Conservation (phyloP, 2,888 invertebrate species). For the Coelogynopora nodosa region DNA sequence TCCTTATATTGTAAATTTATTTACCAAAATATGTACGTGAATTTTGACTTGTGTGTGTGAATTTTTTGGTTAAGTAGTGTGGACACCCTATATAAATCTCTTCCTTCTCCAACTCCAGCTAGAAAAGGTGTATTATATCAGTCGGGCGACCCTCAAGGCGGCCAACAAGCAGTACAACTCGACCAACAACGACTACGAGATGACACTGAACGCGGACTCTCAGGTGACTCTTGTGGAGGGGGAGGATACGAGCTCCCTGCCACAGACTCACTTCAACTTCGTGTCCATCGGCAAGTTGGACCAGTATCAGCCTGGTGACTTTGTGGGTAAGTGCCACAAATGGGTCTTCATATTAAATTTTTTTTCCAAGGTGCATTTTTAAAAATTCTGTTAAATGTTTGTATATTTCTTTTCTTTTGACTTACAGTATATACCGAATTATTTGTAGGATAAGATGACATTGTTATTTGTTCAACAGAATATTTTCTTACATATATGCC, state of each 20-base stretch:
- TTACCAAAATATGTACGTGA: too few species aligned
- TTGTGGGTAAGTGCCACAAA: constrained; percentile 75
- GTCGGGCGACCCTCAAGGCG: constrained; percentile 77
- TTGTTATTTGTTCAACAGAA: too few species aligned
- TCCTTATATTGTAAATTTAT: too few species aligned
- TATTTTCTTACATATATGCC: too few species aligned
- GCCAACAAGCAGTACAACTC: constrained; percentile 83
- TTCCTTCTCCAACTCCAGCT: background rate
- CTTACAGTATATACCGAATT: too few species aligned
- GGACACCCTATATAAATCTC: too few species aligned
- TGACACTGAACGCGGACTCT: constrained; percentile 78
- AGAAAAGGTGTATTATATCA: constrained; percentile 77
- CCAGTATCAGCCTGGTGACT: constrained; percentile 68
- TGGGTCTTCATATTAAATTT: constrained; percentile 24
- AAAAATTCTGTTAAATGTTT: too few species aligned
- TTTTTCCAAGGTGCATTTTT: constrained; percentile 1
- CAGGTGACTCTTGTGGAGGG: constrained; percentile 62
- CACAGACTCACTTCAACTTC: constrained; percentile 75
- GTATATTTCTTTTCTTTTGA: too few species aligned
- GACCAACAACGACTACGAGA: constrained; percentile 89
- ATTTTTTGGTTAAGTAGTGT: too few species aligned
- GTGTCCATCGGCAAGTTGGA: constrained; percentile 73
- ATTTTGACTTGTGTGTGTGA: too few species aligned
- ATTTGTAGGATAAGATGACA: too few species aligned
- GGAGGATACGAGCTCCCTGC: constrained; percentile 66